A percentile compares a stretch with the other conserved stretches of the same genome.
phyloP scores from a whole-genome alignment of 2,888 invertebrate genomes.

The Phyllotreta cruciferae region DNA sequence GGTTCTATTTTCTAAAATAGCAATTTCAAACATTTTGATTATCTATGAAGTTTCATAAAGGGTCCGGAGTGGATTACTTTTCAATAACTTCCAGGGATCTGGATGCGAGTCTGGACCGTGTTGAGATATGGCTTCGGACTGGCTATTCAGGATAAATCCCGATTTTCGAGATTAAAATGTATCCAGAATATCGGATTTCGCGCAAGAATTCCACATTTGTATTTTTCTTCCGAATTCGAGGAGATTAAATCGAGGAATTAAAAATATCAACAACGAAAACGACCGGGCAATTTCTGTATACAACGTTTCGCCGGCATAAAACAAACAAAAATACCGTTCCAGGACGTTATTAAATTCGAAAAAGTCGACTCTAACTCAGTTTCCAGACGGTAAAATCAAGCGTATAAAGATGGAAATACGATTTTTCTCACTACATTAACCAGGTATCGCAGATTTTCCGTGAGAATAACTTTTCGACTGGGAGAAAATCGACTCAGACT shows the following conservation, averaged over 20 bases:
- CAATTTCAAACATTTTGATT: too few species aligned
- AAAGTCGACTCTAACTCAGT: conserved; percentile 46
- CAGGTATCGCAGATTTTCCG: conserved; percentile 50
- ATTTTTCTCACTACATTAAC: conserved; percentile 51
- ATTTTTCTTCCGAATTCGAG: too few species aligned
- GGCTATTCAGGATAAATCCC: conserved; percentile 26
- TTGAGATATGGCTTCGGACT: conserved; percentile 32
- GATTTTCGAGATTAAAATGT: conserved; percentile 34
- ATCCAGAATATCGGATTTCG: conserved; percentile 7
- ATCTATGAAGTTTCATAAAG: too few species aligned
- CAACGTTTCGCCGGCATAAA: conserved; percentile 6
- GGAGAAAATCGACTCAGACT: conserved; percentile 21
- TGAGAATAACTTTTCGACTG: conserved; percentile 33
- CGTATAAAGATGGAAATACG: conserved; percentile 50
- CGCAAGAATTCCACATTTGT: background rate
- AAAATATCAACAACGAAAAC: too few species aligned
- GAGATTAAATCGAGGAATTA: too few species aligned
- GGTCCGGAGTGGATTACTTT: too few species aligned
- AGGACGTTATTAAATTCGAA: conserved; percentile 42
- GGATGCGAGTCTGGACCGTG: conserved; percentile 19
- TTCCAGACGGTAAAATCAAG: conserved; percentile 47
- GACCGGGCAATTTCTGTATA: background rate
- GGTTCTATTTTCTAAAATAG: too few species aligned
- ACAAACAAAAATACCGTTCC: conserved; percentile 40
- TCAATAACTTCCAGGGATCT: too few species aligned